A percentile compares a stretch with the other conserved stretches of the same genome.
Conservation (phyloP, 2,113 vertebrate genomes). For the Nibea coibor region DNA sequence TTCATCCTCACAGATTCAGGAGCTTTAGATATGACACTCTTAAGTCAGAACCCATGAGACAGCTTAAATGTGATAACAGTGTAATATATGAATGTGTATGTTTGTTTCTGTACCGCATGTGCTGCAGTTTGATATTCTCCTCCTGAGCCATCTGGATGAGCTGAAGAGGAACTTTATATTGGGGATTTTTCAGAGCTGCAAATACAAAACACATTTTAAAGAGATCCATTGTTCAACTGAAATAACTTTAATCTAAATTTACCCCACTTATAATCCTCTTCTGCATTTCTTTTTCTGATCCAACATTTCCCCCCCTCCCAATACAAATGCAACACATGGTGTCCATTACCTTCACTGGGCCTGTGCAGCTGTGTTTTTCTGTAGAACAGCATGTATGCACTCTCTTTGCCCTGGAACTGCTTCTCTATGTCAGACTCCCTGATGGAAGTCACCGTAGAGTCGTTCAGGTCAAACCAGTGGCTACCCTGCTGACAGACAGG, state of each 20-base stretch:
- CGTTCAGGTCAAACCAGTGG: conserved; percentile 97
- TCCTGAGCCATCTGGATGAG: conserved; percentile 89
- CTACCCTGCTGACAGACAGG: conserved; percentile 68
- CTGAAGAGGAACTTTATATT: conserved; percentile 88
- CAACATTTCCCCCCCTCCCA: background rate
- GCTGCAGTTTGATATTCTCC: conserved; percentile 87
- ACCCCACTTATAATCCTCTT: background rate
- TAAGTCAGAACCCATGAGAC: background rate
- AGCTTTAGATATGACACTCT: background rate
- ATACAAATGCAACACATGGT: background rate
- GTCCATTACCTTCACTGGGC: conserved; percentile 87
- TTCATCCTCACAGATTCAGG: background rate
- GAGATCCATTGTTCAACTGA: background rate
- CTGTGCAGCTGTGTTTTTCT: conserved; percentile 89
- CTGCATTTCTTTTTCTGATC: background rate
- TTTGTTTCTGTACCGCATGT: conserved; percentile 84
- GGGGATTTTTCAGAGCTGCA: conserved; percentile 89
- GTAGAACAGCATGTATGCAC: conserved; percentile 99
- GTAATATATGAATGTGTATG: background rate
- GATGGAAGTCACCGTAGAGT: conserved; percentile 91
- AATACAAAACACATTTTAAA: conserved; percentile 34
- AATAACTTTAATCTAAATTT: background rate
- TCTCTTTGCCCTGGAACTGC: conserved; percentile 97
- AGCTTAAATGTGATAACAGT: background rate
- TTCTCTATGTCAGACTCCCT: conserved; percentile 91